Conservation (phyloP, 2,888 invertebrate genomes). For the Amphimallon solstitiale region DNA sequence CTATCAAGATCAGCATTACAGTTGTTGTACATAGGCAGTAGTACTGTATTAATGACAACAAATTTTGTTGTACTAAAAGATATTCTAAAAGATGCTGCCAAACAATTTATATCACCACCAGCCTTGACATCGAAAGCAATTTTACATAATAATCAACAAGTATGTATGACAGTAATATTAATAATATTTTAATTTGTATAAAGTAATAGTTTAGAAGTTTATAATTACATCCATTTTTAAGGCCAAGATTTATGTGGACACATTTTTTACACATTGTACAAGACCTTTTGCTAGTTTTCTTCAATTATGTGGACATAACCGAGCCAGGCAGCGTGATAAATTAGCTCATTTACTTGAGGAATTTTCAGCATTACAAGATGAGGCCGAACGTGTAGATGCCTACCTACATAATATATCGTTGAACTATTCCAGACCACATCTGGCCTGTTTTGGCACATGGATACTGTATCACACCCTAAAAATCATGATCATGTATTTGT, state of each 20-base stretch:
- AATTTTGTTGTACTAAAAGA: constrained; percentile 73
- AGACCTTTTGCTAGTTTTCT: constrained; percentile 87
- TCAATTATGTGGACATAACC: constrained; percentile 92
- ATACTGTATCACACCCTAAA: constrained; percentile 91
- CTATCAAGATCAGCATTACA: constrained; percentile 91
- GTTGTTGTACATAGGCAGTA: constrained; percentile 74
- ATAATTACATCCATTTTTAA: constrained; percentile 54
- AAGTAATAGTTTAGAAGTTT: neutral
- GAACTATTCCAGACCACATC: constrained; percentile 75
- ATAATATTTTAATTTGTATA: neutral
- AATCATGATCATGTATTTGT: constrained; percentile 92
- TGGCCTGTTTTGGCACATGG: constrained; percentile 94
- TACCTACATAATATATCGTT: constrained; percentile 76
- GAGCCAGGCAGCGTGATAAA: constrained; percentile 95
- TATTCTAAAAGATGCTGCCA: constrained; percentile 85
- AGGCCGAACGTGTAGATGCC: constrained; percentile 91
- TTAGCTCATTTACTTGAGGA: constrained; percentile 90
- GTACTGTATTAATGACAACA: constrained; percentile 66
- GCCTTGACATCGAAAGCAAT: constrained; percentile 81
- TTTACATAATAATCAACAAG: constrained; percentile 73
- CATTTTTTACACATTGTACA: constrained; percentile 87
- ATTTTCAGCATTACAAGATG: constrained; percentile 90
- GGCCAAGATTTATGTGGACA: constrained; percentile 89
- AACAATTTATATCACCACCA: constrained; percentile 90
- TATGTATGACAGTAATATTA: constrained; percentile 46